Percentiles rank a stretch among this genome's conserved stretches.
Evolutionary conservation across 2,888 invertebrate genomes (phyloP).

Genomic region (Ephialtes manifestator): DNA sequence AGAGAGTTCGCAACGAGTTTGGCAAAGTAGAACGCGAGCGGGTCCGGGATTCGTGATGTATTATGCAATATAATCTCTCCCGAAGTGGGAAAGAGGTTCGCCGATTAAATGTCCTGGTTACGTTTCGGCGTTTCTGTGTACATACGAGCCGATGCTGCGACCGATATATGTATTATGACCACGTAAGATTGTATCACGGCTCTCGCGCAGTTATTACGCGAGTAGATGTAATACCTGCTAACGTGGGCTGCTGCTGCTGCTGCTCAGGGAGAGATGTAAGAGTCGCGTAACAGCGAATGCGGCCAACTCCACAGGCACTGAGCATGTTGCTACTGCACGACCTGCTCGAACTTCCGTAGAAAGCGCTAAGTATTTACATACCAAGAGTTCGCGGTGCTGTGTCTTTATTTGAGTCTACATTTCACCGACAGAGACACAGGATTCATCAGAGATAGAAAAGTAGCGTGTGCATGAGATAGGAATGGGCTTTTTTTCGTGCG

Average conservation of each 20-base stretch:
- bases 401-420: neutral
- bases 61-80: constrained; percentile 53
- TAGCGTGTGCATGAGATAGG: neutral
- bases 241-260: constrained; percentile 34
- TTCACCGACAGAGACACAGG: neutral
- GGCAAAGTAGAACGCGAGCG: constrained; percentile 58
- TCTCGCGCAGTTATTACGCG: constrained; percentile 65
- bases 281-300: constrained; percentile 62
- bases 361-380: constrained; percentile 77
- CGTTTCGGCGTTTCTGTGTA: constrained; percentile 40
- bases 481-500: neutral
- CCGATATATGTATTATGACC: constrained; percentile 42
- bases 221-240: constrained; percentile 61
- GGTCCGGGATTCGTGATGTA: constrained; percentile 33
- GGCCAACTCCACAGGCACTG: constrained; percentile 20
- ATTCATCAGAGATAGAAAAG: neutral
- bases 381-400: constrained; percentile 38
- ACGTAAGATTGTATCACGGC: constrained; percentile 62
- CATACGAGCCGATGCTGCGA: neutral
- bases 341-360: constrained; percentile 78
- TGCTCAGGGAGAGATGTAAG: constrained; percentile 42
- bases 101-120: constrained; percentile 45
- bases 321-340: constrained; percentile 42
- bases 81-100: constrained; percentile 1
- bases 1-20: constrained; percentile 50